Evolutionary conservation across 1,140 invertebrate genomes (phyloP).

Genomic region (Euura saliciscinereae): DNA sequence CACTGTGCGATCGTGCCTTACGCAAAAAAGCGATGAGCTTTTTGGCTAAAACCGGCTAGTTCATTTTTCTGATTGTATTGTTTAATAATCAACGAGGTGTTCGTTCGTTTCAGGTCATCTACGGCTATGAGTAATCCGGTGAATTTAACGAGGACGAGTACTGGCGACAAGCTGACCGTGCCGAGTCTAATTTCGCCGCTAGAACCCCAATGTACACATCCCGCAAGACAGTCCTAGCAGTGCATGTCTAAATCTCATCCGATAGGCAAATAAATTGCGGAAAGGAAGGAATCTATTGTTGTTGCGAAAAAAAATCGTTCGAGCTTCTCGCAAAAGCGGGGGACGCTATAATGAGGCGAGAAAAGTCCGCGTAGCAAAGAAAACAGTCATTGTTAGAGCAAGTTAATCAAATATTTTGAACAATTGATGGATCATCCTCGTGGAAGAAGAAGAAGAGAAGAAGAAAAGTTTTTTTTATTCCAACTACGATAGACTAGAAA

Average conservation of each 20-base stretch:
- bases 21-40: no score
- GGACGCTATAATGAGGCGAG: neutral
- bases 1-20: no score
- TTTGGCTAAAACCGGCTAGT: no score
- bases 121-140: conserved; percentile 44
- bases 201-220: conserved; percentile 39
- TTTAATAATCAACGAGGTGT: neutral
- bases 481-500: neutral
- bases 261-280: neutral
- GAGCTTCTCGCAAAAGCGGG: neutral
- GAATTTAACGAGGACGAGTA: conserved; percentile 26
- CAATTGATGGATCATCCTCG: no score
- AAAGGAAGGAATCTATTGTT: neutral
- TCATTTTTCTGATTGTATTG: no score
- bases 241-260: neutral
- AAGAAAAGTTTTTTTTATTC: neutral
- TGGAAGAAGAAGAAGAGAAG: neutral
- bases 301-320: neutral
- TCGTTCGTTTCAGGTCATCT: conserved; percentile 47
- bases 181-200: conserved; percentile 42
- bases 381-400: neutral
- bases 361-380: neutral
- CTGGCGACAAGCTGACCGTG: conserved; percentile 43
- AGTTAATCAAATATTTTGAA: neutral
- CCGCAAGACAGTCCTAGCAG: conserved; percentile 40